Evolutionary conservation across 2,797 vertebrate species (phyloP).

Genomic region (Zonotrichia albicollis): DNA sequence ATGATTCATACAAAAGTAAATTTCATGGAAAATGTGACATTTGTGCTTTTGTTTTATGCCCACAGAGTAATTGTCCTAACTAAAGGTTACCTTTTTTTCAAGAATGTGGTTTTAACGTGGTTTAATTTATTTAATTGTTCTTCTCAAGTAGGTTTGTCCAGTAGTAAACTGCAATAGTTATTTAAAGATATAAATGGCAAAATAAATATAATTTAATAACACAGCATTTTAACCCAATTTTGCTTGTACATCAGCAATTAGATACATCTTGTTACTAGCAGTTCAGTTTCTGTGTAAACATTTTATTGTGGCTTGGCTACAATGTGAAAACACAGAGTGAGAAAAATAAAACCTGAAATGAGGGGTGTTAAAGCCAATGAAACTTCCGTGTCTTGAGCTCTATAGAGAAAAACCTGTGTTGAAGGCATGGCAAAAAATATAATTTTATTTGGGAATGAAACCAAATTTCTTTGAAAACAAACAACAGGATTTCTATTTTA

Average conservation of each 20-base stretch:
- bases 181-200: conserved; percentile 18
- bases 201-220: conserved; percentile 58
- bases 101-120: background rate
- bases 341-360: conserved; percentile 62
- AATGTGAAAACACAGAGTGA: conserved; percentile 53
- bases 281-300: background rate
- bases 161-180: conserved; percentile 23
- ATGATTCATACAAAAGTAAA: conserved; percentile 64
- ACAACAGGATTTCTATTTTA: conserved; percentile 61
- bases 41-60: conserved; percentile 54
- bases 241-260: background rate
- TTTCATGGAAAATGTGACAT: conserved; percentile 63
- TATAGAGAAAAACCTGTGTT: conserved; percentile 63
- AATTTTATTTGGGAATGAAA: conserved; percentile 72
- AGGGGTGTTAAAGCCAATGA: conserved; percentile 41
- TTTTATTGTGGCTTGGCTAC: conserved; percentile 52
- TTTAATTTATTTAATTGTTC: conserved; percentile 52
- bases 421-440: conserved; percentile 76
- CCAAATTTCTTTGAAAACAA: conserved; percentile 79
- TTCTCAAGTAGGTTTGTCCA: background rate
- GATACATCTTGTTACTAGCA: background rate
- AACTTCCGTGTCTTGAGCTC: conserved; percentile 44
- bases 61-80: conserved; percentile 54
- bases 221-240: background rate
- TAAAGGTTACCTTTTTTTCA: conserved; percentile 42